Base-by-base conservation (phyloP, 92 coral and sea anemone species). In the Scolanthus callimorphus region DNA sequence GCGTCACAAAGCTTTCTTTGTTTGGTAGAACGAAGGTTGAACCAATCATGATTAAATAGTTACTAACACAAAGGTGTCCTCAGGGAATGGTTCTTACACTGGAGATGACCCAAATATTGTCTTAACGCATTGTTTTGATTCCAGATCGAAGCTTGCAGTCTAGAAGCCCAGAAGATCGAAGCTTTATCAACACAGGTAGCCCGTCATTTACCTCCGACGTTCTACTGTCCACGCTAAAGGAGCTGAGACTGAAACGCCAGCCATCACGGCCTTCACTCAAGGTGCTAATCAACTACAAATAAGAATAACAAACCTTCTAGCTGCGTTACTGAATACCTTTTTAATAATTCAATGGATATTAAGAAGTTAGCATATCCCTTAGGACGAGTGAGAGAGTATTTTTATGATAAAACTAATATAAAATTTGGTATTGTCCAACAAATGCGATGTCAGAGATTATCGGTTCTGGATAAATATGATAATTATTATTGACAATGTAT, bases 161-260 rank as follows among this genome's bases (percentile, higher is more conserved):
- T 82, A 26, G 99, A 94, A 81, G 99, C 99, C 26, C 92, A 81
- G 65, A 84, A 77, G 69, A 85, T 94, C 30, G 90, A 89, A 51
- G 96, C 96, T 11, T 69, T 84, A 76, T 88, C 49, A 83, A 89
- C 76, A 94, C 94, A 38, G 90, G 62, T 26, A 89, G 94, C 57
- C 96, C 99, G 30, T 30, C 85, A 4, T 88, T 94, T 51, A 85
- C 94, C 6, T 84, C 99, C 1, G 97, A 94, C 64, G 79, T 81
- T 21, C 73, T 89, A 25, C 77, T 94, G 22, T 94, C 96, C 13
- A 80, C 90, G 22, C 79, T 94, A 41, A 87, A 57, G 85, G 82
- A 23, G 96, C 96, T 0, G 68, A 79, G 20, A 77, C 90, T 3
- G 69, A 66, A 27, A 76, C 85, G 49, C 96, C 96, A 13, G 20